phyloP scores from a whole-genome alignment of 1,140 invertebrate genomes.

The Hyles vespertilio region DNA sequence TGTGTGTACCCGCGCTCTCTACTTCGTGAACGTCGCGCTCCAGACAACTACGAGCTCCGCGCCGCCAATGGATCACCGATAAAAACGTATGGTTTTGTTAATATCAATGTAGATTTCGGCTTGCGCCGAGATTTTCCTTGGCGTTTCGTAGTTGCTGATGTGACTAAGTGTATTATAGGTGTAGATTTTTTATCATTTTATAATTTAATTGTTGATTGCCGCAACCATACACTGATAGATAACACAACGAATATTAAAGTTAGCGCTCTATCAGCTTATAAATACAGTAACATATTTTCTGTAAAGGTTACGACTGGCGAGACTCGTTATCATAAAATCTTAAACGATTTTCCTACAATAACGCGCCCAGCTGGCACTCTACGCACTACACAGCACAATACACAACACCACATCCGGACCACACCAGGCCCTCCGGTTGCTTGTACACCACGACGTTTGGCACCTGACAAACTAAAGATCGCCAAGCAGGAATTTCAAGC shows the following conservation, averaged over 20 bases:
- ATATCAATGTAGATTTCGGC: slow-evolving; percentile 8
- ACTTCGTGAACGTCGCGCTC: slow-evolving; percentile 15
- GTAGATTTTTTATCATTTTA: too few relatives aligned
- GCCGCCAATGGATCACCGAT: slow-evolving; percentile 21
- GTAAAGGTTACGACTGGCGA: neutral
- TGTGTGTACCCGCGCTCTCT: slow-evolving; percentile 19
- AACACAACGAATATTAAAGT: too few relatives aligned
- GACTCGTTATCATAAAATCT: neutral
- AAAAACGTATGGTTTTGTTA: slow-evolving; percentile 15
- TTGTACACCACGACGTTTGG: slow-evolving; percentile 6
- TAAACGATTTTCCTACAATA: slow-evolving; percentile 4
- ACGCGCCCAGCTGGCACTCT: slow-evolving; percentile 3
- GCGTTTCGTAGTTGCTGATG: too few relatives aligned
- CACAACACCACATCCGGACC: slow-evolving; percentile 3
- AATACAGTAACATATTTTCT: slow-evolving; percentile 13
- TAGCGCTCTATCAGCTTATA: too few relatives aligned
- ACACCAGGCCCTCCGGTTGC: slow-evolving; percentile 1
- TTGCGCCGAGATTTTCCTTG: slow-evolving; percentile 9
- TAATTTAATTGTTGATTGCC: too few relatives aligned
- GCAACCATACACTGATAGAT: too few relatives aligned
- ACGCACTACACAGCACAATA: neutral
- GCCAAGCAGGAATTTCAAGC: slow-evolving; percentile 6
- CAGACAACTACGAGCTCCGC: slow-evolving; percentile 8
- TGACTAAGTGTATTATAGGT: too few relatives aligned
- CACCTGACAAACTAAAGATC: slow-evolving; percentile 9